phyloP scores from a whole-genome alignment of 2,797 vertebrate species.

The Mus caroli region DNA sequence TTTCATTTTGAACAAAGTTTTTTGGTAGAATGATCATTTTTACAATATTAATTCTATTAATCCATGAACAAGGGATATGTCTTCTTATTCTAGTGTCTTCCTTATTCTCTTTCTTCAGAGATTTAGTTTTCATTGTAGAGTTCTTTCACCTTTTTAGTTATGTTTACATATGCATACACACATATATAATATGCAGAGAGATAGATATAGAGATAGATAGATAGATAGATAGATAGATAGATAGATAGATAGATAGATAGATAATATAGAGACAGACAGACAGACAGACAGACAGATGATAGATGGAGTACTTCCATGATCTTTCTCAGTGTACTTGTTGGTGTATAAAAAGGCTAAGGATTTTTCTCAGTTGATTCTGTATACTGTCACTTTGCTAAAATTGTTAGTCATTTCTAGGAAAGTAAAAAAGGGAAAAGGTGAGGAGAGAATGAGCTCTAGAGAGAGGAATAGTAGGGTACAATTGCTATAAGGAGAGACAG shows the following conservation, averaged over 20 bases:
- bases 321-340: background rate
- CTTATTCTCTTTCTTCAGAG: background rate
- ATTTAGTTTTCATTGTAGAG: background rate
- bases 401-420: background rate
- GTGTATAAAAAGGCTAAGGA: background rate
- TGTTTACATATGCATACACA: background rate
- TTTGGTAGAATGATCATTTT: background rate
- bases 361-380: background rate
- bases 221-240: background rate
- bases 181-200: background rate
- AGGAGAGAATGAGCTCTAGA: background rate
- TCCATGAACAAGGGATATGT: background rate
- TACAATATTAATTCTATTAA: conserved; percentile 2
- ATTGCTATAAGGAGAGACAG: background rate
- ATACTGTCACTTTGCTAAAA: background rate
- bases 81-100: background rate
- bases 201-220: background rate
- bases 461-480: background rate
- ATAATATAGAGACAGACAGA: background rate
- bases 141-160: background rate
- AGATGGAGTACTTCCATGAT: background rate
- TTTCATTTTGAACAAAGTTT: too few relatives aligned
- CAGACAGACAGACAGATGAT: too few relatives aligned
- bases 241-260: background rate
- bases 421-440: background rate